phyloP scores from a whole-genome alignment of 2,797 vertebrate genomes.

The Amniataba percoides region DNA sequence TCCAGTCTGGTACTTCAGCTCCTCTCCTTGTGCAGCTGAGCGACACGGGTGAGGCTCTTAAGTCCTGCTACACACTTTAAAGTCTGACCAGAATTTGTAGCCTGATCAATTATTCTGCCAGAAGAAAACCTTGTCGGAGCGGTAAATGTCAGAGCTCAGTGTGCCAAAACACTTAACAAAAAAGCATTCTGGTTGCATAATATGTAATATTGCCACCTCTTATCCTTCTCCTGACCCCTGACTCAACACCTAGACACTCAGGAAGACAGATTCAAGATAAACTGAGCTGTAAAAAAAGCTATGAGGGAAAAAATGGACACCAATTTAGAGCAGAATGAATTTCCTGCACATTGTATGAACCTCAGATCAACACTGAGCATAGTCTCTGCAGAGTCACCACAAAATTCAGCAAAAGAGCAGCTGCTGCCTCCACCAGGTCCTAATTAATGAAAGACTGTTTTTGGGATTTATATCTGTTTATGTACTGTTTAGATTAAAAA shows the following conservation, averaged over 20 bases:
- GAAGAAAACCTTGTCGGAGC: not conserved
- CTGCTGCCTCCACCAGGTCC: not conserved
- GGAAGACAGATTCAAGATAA: not conserved
- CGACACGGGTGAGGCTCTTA: not conserved
- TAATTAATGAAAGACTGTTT: not conserved
- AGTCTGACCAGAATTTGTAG: not conserved
- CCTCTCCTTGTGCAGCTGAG: not conserved
- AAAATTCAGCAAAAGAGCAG: not conserved
- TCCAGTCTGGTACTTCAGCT: constrained; percentile 14
- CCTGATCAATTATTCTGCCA: not conserved
- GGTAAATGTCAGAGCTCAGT: not conserved
- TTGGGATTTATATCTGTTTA: constrained; percentile 11
- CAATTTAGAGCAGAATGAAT: not conserved
- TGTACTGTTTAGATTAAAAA: constrained; percentile 24
- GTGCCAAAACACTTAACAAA: not conserved
- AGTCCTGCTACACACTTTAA: not conserved
- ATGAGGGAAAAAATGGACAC: not conserved
- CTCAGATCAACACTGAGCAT: not conserved
- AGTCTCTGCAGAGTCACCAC: not conserved
- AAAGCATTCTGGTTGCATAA: too few species aligned
- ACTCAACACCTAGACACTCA: not conserved
- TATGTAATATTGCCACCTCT: not conserved
- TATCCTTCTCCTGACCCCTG: not conserved
- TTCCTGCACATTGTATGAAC: not conserved
- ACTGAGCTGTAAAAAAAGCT: constrained; percentile 1